phyloP scores from a whole-genome alignment of 2,113 vertebrate species.

The Entomyzon cyanotis region DNA sequence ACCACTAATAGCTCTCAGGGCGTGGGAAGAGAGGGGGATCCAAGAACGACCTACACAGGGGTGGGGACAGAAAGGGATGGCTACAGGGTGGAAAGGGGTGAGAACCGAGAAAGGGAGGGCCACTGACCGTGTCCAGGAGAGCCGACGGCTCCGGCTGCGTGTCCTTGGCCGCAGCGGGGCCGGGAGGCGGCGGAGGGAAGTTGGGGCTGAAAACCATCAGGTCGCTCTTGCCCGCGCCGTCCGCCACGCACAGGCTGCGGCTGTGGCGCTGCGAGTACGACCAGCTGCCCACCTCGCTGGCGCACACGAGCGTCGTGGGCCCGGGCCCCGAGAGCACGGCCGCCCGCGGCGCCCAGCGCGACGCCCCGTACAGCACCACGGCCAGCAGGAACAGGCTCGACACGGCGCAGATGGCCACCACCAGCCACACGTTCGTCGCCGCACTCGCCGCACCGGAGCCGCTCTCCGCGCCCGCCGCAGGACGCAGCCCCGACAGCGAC shows the following conservation, averaged over 20 bases:
- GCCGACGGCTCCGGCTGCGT: background rate
- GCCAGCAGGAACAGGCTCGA: constrained; percentile 52
- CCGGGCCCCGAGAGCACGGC: no score
- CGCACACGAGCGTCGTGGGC: background rate
- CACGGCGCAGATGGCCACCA: constrained; percentile 59
- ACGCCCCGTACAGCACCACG: background rate
- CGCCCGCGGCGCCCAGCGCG: background rate
- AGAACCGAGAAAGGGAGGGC: background rate
- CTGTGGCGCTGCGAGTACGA: background rate
- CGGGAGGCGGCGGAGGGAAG: background rate
- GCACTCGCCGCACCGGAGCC: background rate
- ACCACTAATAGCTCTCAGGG: background rate
- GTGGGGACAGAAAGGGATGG: no score
- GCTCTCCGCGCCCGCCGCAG: background rate
- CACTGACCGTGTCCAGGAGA: no score
- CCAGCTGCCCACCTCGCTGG: background rate
- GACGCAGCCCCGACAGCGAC: no score
- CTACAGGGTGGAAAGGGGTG: no score
- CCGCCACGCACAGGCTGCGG: background rate
- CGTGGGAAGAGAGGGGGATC: background rate
- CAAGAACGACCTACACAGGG: background rate
- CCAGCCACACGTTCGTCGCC: constrained; percentile 57
- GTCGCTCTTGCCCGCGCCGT: no score
- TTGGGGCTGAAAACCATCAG: constrained; percentile 60
- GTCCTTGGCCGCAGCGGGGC: background rate